phyloP scores from a whole-genome alignment of 2,797 vertebrate genomes.

The Rhabdophis nuchalis region DNA sequence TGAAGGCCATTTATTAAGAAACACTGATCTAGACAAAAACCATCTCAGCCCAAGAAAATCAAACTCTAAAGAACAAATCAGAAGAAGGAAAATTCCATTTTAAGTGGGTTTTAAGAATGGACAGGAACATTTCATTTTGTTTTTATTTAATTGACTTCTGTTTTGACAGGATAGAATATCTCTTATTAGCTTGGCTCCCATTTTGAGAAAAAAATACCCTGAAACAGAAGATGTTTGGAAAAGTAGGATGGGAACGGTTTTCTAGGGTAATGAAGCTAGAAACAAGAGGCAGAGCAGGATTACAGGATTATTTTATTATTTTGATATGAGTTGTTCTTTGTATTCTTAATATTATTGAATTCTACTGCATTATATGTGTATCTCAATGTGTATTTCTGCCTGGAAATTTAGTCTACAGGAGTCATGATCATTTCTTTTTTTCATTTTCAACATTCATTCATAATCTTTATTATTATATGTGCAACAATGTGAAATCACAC shows the following conservation, averaged over 20 bases:
- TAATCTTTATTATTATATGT: too few species aligned
- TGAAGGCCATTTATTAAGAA: neutral
- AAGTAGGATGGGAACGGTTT: neutral
- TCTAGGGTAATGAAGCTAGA: neutral
- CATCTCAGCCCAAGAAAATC: neutral
- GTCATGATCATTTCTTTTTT: neutral
- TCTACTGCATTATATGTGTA: neutral
- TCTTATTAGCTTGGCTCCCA: neutral
- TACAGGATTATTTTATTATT: neutral
- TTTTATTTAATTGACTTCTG: neutral
- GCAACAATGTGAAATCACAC: neutral
- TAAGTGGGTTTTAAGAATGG: neutral
- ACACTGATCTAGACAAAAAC: neutral
- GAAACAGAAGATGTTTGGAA: neutral
- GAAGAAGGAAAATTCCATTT: neutral
- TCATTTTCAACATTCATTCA: neutral
- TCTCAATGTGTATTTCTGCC: neutral
- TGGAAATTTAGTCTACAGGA: neutral
- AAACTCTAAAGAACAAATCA: neutral
- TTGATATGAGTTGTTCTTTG: neutral
- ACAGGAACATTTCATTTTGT: neutral
- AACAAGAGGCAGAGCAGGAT: neutral
- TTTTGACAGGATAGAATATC: neutral
- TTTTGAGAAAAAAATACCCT: neutral
- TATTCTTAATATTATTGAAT: neutral